phyloP scores from a whole-genome alignment of 2,888 invertebrate species.

The Plutella xylostella region DNA sequence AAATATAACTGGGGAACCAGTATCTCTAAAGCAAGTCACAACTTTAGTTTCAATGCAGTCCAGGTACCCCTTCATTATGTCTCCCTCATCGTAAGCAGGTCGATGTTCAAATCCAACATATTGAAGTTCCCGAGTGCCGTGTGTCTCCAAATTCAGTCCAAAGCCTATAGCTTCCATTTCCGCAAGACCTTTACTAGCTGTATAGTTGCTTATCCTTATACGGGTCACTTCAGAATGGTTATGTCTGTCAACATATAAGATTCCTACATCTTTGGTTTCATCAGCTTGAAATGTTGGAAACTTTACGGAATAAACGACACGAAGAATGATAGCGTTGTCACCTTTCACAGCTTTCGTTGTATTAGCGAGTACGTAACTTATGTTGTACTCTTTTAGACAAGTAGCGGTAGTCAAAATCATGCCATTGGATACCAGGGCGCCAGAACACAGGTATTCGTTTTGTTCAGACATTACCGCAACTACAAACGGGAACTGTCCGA shows the following conservation, averaged over 20 bases:
- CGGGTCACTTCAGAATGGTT: conserved; percentile 41
- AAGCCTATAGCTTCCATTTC: conserved; percentile 49
- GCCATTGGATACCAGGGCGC: conserved; percentile 45
- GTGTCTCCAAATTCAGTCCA: conserved; percentile 43
- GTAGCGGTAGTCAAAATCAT: conserved; percentile 46
- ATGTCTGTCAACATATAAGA: conserved; percentile 47
- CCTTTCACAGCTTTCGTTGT: conserved; percentile 40
- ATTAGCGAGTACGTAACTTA: conserved; percentile 45
- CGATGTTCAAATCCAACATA: conserved; percentile 42
- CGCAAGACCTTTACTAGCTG: conserved; percentile 26
- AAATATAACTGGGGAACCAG: conserved; percentile 46
- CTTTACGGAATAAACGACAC: conserved; percentile 40
- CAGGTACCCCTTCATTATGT: conserved; percentile 32
- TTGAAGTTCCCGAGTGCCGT: not conserved
- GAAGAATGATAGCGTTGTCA: conserved; percentile 30
- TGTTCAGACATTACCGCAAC: conserved; percentile 49
- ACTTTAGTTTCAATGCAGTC: conserved; percentile 55
- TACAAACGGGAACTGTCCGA: conserved; percentile 49
- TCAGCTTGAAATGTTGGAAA: conserved; percentile 40
- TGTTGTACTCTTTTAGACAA: conserved; percentile 33
- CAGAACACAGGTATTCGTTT: conserved; percentile 50
- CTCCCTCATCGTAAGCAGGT: conserved; percentile 19
- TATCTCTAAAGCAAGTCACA: conserved; percentile 49
- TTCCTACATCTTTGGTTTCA: conserved; percentile 42
- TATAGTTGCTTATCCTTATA: conserved; percentile 41